A percentile compares a stretch with the other conserved stretches of the same genome.
Conservation (phyloP, 1,140 invertebrate species). For the Cydia strobilella region DNA sequence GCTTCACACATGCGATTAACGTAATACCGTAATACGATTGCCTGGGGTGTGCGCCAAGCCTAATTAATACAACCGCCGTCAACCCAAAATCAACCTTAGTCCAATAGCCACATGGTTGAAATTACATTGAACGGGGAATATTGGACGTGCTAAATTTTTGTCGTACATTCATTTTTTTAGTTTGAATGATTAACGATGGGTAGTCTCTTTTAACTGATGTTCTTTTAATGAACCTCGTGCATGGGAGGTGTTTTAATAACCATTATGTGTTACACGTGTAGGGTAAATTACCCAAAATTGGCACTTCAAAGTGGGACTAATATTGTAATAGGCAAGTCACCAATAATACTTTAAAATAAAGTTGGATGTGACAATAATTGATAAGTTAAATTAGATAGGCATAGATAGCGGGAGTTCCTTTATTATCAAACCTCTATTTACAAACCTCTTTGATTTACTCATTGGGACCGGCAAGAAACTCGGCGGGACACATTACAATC, state of each 20-base stretch:
- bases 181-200: background rate
- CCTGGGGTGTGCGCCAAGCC: constrained; percentile 6
- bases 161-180: constrained; percentile 8
- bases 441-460: too few species aligned
- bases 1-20: constrained; percentile 20
- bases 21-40: constrained; percentile 11
- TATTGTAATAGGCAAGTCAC: too few species aligned
- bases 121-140: background rate
- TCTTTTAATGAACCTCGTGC: background rate
- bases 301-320: too few species aligned
- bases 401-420: too few species aligned
- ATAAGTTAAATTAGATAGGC: too few species aligned
- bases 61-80: constrained; percentile 15
- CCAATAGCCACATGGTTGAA: background rate
- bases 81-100: background rate
- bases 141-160: background rate
- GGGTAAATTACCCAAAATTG: background rate
- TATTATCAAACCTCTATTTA: too few species aligned
- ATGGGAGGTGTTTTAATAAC: constrained; percentile 1
- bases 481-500: too few species aligned
- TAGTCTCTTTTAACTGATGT: background rate
- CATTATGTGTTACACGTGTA: background rate
- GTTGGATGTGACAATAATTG: too few species aligned
- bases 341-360: too few species aligned
- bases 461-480: too few species aligned